A percentile compares a stretch with the other conserved stretches of the same genome.
Evolutionary conservation across 2,888 invertebrate species (phyloP).

Genomic region (Drosophila affinis): DNA sequence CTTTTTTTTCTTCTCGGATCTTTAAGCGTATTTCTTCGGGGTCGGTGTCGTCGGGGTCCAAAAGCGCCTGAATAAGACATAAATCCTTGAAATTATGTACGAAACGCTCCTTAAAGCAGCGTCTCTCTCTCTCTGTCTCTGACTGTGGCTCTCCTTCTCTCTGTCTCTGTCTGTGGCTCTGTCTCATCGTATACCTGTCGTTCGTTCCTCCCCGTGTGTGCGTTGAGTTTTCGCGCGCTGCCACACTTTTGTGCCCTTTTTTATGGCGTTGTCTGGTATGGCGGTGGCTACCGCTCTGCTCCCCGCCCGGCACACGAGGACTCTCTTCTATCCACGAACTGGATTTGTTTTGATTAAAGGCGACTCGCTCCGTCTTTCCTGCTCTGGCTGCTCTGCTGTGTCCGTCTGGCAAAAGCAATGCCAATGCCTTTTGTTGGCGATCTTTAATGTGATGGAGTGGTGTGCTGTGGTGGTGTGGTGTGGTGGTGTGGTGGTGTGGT

Average conservation of each 20-base stretch:
- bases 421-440: conserved; percentile 44
- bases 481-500: no score
- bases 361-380: conserved; percentile 16
- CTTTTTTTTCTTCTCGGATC: no score
- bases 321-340: conserved; percentile 42
- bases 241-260: conserved; percentile 58
- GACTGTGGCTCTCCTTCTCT: background rate
- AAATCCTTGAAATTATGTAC: conserved; percentile 75
- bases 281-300: conserved; percentile 5
- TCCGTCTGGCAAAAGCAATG: conserved; percentile 10
- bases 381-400: conserved; percentile 15
- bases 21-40: background rate
- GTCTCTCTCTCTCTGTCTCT: background rate
- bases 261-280: background rate
- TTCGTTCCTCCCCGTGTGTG: background rate
- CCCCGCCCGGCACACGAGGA: background rate
- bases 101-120: conserved; percentile 51
- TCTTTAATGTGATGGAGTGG: conserved; percentile 50
- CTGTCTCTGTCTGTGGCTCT: conserved; percentile 1
- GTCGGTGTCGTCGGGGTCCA: conserved; percentile 21
- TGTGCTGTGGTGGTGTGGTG: no score
- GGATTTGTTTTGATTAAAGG: conserved; percentile 73
- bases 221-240: conserved; percentile 35
- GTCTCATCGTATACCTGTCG: background rate
- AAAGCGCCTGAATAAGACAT: conserved; percentile 70